Evolutionary conservation across 1,140 invertebrate species (phyloP).

Genomic region (Drepana arcuata): DNA sequence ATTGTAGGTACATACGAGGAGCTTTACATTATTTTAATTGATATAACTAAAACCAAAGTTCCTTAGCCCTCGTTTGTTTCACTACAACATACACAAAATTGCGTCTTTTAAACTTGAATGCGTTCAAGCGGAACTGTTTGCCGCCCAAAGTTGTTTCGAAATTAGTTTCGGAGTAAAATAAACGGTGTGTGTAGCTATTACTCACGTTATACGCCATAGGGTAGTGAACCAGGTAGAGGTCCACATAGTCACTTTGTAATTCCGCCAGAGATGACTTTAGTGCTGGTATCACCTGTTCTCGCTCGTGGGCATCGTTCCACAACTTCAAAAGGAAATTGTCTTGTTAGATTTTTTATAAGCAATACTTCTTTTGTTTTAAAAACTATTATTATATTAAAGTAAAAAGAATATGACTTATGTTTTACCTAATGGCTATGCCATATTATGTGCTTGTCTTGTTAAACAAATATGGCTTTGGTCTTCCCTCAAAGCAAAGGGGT

Average conservation of each 20-base stretch:
- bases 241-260: constrained; percentile 77
- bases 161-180: constrained; percentile 9
- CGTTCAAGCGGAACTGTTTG: constrained; percentile 11
- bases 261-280: constrained; percentile 68
- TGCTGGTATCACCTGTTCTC: constrained; percentile 40
- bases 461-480: neutral
- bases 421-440: neutral
- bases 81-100: constrained; percentile 10
- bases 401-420: neutral
- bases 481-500: no score
- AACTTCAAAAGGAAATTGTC: constrained; percentile 24
- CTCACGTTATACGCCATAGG: constrained; percentile 72
- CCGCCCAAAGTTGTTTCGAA: constrained; percentile 6
- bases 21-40: no score
- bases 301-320: constrained; percentile 53
- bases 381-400: neutral
- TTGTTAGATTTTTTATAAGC: neutral
- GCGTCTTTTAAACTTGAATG: constrained; percentile 14
- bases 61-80: neutral
- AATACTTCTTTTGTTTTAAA: no score
- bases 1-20: constrained; percentile 4
- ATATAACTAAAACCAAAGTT: no score
- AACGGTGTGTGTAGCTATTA: neutral
- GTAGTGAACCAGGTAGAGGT: constrained; percentile 81
- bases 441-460: neutral